These are phyloP conservation scores for Gambelia wislizenii DNA, from an alignment of 2,797 vertebrate species.

Conservation along the genomic window DNA sequence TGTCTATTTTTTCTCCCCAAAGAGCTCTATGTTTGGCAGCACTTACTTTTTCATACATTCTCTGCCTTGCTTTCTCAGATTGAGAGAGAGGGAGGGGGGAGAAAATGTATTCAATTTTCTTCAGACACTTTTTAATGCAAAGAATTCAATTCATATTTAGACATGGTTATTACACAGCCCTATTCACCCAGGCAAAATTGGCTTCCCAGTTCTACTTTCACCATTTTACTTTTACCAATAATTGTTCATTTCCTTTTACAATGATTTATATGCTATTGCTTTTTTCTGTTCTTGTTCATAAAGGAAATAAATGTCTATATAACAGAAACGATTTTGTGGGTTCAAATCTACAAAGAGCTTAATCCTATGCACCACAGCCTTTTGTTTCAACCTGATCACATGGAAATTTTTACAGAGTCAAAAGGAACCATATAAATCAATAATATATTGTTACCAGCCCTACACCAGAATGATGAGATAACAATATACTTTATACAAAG, in stretches of 20 bases:
- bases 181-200: slow-evolving; percentile 29
- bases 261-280: not conserved
- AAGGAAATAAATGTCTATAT: not conserved
- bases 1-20: slow-evolving; percentile 56
- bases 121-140: slow-evolving; percentile 11
- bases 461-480: too few species aligned
- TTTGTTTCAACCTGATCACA: not conserved
- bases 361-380: not conserved
- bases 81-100: not conserved
- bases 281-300: not conserved
- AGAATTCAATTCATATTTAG: slow-evolving; percentile 22
- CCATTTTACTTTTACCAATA: slow-evolving; percentile 7
- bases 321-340: not conserved
- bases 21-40: slow-evolving; percentile 63
- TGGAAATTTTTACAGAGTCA: not conserved
- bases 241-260: slow-evolving; percentile 23
- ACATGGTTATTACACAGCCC: slow-evolving; percentile 25
- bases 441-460: too few species aligned
- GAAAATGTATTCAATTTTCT: slow-evolving; percentile 24
- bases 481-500: too few species aligned
- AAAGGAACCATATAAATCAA: not conserved
- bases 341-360: not conserved
- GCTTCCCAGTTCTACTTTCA: slow-evolving; percentile 21
- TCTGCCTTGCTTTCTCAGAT: slow-evolving; percentile 29
- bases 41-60: slow-evolving; percentile 53